Percentiles rank a stretch among this genome's conserved stretches.
Evolutionary conservation across 1,140 invertebrate genomes (phyloP).

Genomic region (Neuroterus valhalla): DNA sequence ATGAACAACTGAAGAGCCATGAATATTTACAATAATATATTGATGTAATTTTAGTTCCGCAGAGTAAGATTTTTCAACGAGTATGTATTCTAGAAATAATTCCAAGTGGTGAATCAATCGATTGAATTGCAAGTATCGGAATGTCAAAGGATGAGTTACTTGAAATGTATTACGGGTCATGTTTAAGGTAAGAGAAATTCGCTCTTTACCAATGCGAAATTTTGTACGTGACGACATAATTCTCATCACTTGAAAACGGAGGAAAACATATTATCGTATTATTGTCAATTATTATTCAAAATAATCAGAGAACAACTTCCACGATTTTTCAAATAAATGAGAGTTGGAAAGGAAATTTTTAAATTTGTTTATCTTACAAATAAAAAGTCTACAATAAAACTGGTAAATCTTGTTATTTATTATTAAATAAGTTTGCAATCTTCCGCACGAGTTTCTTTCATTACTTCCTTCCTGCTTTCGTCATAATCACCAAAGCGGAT

Average conservation of each 20-base stretch:
- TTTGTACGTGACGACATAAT: neutral
- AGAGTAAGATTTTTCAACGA: neutral
- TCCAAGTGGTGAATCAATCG: neutral
- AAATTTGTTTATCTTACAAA: no score
- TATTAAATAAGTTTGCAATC: no score
- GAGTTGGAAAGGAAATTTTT: no score
- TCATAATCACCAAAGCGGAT: no score
- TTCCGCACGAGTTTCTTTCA: no score
- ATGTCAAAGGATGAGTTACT: neutral
- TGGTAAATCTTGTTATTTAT: no score
- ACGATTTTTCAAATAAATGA: no score
- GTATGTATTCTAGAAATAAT: slow-evolving; percentile 1
- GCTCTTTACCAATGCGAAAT: neutral
- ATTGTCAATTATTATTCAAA: neutral
- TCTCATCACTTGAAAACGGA: neutral
- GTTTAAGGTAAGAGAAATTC: neutral
- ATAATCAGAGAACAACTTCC: neutral
- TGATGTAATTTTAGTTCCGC: no score
- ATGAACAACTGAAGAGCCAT: no score
- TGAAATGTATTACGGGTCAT: slow-evolving; percentile 18
- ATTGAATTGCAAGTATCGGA: neutral
- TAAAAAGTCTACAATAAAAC: no score
- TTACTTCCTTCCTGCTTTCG: no score
- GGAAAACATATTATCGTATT: neutral
- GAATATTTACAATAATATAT: no score